Evolutionary conservation across 2,113 vertebrate genomes (phyloP).

Genomic region (Rhinolophus sinicus): DNA sequence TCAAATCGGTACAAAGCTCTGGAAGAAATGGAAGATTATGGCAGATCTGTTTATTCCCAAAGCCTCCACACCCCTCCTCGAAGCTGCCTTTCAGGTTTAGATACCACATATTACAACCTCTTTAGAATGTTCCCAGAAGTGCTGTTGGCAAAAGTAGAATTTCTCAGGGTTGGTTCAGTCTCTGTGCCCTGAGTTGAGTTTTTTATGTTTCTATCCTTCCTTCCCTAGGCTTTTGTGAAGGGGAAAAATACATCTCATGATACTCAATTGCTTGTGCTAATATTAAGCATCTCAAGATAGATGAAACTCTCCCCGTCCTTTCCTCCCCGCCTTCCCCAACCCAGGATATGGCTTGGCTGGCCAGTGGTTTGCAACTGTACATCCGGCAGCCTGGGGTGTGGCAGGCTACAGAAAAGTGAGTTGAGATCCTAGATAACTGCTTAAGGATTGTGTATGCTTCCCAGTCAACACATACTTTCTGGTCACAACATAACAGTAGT

Average conservation of each 20-base stretch:
- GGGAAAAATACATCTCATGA: neutral
- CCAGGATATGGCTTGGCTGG: neutral
- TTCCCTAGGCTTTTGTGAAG: neutral
- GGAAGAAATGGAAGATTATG: neutral
- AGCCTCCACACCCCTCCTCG: fast-evolving
- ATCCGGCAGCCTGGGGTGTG: neutral
- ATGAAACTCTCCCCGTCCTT: neutral
- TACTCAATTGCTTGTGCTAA: neutral
- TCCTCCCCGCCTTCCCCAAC: neutral
- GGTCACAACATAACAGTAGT: neutral
- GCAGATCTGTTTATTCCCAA: neutral
- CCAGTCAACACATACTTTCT: neutral
- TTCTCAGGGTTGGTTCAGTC: neutral
- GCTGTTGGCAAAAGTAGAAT: neutral
- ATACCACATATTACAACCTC: neutral
- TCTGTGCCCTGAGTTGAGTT: neutral
- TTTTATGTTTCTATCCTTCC: neutral
- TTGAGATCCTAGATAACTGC: neutral
- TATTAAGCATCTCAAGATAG: neutral
- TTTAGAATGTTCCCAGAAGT: neutral
- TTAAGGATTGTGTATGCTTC: neutral
- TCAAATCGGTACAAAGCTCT: neutral
- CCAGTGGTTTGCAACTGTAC: neutral
- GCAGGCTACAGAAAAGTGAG: neutral
- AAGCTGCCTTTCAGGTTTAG: neutral